Evolutionary conservation across 1,140 invertebrate species (phyloP).

Genomic region (Drosophila bifasciata): DNA sequence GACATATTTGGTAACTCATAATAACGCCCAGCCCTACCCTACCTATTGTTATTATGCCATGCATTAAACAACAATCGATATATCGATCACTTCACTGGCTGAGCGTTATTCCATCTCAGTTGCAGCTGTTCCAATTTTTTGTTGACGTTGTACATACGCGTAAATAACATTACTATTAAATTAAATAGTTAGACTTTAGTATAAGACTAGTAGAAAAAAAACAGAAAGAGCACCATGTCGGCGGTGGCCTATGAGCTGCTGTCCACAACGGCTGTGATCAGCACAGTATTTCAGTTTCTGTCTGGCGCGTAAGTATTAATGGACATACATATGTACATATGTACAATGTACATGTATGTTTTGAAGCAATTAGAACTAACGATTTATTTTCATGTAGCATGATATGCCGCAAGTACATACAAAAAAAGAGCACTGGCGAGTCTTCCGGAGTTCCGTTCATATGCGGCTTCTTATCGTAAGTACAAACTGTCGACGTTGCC

Average conservation of each 20-base stretch:
- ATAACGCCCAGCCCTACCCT: too few species aligned
- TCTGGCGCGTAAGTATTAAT: slow-evolving; percentile 85
- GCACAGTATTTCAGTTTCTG: slow-evolving; percentile 89
- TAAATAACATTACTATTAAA: slow-evolving; percentile 12
- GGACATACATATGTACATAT: not conserved
- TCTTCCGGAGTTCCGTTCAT: slow-evolving; percentile 90
- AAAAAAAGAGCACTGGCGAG: slow-evolving; percentile 84
- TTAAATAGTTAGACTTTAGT: slow-evolving; percentile 13
- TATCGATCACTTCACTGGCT: not conserved
- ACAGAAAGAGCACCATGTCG: slow-evolving; percentile 46
- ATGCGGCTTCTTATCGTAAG: slow-evolving; percentile 91
- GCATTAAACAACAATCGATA: not conserved
- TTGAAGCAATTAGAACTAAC: slow-evolving; percentile 7
- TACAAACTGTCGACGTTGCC: slow-evolving; percentile 73
- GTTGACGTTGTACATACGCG: slow-evolving; percentile 65
- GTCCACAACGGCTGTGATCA: slow-evolving; percentile 87
- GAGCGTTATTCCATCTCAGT: not conserved
- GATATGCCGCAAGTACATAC: slow-evolving; percentile 80
- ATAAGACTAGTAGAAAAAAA: slow-evolving; percentile 22
- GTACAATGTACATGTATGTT: not conserved
- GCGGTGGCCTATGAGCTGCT: slow-evolving; percentile 78
- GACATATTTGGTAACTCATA: too few species aligned
- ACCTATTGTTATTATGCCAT: too few species aligned
- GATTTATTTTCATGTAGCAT: slow-evolving; percentile 46
- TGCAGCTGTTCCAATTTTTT: slow-evolving; percentile 59